Evolutionary conservation across 2,797 vertebrate species (phyloP), one percentile per base, ranked within the genome.

Genomic region (Sebastes steindachneri): DNA sequence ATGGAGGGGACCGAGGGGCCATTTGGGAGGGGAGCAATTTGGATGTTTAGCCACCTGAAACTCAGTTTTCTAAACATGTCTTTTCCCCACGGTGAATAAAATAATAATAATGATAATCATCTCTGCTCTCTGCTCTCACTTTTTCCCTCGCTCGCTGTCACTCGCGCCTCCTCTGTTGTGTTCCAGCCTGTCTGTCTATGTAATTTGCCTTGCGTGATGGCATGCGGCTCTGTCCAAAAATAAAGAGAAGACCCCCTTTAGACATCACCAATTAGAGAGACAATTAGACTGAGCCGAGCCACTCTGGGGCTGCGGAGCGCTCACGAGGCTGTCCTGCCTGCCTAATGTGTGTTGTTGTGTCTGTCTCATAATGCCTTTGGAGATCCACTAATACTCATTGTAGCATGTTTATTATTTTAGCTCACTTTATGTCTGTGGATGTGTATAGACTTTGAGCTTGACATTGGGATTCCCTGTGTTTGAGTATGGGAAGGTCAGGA

Each of bases 221-320:
- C 90, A 91, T 86, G 88, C 86, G 31, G 80, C 89, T 91, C 90
- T 94, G 96, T 97, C 96, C 96, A 92, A 94, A 94, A 94, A 94
- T 90, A 89, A 96, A 95, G 95, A 95, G 94, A 92, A 95, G 96
- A 96, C 95, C 95, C 96, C 96, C 96, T 96, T 92, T 97, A 97
- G 97, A 98, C 97, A 97, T 96, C 94, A 86, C 97, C 97, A 99
- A 99, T 99, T 98, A 98, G 97, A 96, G 95, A 97, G 96, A 97
- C 97, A 97, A 98, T 98, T 98, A 97, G 97, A 97, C 96, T 94
- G 96, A 96, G 96, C 97, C 96, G 93, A 96, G 95, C 94, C 93
- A 92, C 95, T 95, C 95, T 87, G 90, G 96, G 95, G 96, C 96
- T 95, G 95, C 93, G 90, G 92, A 95, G 95, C 92, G 92, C 93